A percentile compares a stretch with the other conserved stretches of the same genome.
Conservation (phyloP, 2,888 invertebrate species). For the Rhagophthalmus giganteus region DNA sequence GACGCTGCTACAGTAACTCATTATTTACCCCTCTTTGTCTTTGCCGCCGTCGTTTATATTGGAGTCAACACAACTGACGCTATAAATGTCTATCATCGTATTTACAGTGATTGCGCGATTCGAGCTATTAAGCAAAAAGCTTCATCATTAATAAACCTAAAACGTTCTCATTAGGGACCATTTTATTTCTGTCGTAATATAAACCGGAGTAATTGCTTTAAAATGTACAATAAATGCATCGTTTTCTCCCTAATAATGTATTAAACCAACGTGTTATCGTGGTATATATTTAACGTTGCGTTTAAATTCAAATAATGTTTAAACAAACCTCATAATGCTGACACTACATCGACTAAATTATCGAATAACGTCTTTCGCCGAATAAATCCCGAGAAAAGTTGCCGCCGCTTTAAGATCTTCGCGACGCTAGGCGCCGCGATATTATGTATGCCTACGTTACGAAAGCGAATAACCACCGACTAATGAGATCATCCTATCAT, state of each 20-base stretch:
- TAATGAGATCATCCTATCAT: too few relatives aligned
- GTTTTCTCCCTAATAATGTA: constrained; percentile 18
- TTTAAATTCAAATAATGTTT: too few relatives aligned
- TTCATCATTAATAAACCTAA: constrained; percentile 38
- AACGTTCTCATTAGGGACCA: constrained; percentile 36
- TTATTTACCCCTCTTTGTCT: constrained; percentile 27
- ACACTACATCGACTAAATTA: too few relatives aligned
- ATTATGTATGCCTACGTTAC: too few relatives aligned
- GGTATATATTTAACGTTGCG: too few relatives aligned
- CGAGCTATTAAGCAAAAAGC: constrained; percentile 46
- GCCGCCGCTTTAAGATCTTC: too few relatives aligned
- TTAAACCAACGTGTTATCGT: too few relatives aligned
- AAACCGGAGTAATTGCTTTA: constrained; percentile 39
- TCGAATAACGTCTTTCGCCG: too few relatives aligned
- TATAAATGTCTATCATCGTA: constrained; percentile 44
- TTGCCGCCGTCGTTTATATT: constrained; percentile 13
- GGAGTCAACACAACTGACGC: constrained; percentile 37
- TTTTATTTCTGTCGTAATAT: constrained; percentile 40
- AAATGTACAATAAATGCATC: constrained; percentile 17
- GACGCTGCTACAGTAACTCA: constrained; percentile 48
- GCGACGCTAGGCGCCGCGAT: too few relatives aligned
- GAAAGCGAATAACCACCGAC: too few relatives aligned
- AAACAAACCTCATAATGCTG: too few relatives aligned
- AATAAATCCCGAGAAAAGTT: too few relatives aligned
- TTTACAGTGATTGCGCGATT: constrained; percentile 47